Base-by-base conservation (phyloP, 2,113 vertebrate genomes). In the Cavia aperea region DNA sequence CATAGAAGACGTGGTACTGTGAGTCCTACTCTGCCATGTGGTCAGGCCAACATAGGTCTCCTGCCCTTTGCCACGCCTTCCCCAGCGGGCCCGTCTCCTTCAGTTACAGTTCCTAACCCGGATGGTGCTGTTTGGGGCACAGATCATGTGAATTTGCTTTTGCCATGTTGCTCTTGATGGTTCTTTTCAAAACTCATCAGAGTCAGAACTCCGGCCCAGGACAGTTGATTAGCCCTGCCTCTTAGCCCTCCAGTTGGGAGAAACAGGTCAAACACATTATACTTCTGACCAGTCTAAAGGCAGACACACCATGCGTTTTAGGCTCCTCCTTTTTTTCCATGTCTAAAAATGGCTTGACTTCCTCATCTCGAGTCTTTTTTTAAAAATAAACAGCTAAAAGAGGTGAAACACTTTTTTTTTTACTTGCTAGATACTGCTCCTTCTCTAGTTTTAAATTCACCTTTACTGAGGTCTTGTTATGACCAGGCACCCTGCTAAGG, bases 381-480 rank as follows among this genome's bases (percentile, higher is more conserved):
- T 11, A 6, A 51, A 63, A 43, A 63, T 73, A 86, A 92, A 58
- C 9, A 68, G 58, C 4, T 66, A 79, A 24, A 14, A 79, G 81
- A 90, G 79, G 62, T 51, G 5, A 33, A 33, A 63, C 10, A 23
- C 81, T 43, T 83, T 51, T 39, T 49, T 58, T 60, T 43, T 54
- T 31, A 51, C 79, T 33, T 54, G 46, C 56, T 88, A 14, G 81
- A 5, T 21, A 36, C 18, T 3, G 9, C 16, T 83, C 24, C 36
- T 89, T 73, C 43, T 54, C 23, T 62, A 60, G 60, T 84, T 88
- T 75, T 18, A 63, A 68, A 26, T 26, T 92, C 79, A 86, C 82
- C 39, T 63, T 82, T 68, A 18, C 43, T 4, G 49, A 82, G 62
- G 14, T 89, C 24, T 70, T 88, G 36, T 7, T 62, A 58, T 7